phyloP scores from a whole-genome alignment of 2,888 invertebrate species.

The Xanthorhoe designata region DNA sequence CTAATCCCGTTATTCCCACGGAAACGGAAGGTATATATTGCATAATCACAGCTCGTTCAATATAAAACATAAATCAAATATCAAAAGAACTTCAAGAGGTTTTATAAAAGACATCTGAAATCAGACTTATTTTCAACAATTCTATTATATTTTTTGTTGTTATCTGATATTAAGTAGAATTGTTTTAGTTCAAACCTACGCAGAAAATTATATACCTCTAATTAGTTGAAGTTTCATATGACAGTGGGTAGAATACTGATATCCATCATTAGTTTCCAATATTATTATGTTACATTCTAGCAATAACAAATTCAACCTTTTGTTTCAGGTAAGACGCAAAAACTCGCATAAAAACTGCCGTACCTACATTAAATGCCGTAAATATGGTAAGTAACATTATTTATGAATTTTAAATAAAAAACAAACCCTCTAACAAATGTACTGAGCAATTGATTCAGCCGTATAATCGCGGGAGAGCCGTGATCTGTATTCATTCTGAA shows the following conservation, averaged over 20 bases:
- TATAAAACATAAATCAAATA: too few relatives aligned
- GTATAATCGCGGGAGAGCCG: too few relatives aligned
- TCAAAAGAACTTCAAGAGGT: too few relatives aligned
- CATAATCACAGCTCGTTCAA: too few relatives aligned
- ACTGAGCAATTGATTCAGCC: too few relatives aligned
- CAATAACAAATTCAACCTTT: background rate
- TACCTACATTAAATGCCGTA: background rate
- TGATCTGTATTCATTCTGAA: too few relatives aligned
- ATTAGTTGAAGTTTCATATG: conserved; percentile 4
- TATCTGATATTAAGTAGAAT: too few relatives aligned
- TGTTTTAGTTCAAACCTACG: background rate
- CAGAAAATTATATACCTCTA: background rate
- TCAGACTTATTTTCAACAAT: background rate
- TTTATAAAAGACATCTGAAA: too few relatives aligned
- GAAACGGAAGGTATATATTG: too few relatives aligned
- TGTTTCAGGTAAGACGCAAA: background rate
- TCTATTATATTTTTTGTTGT: background rate
- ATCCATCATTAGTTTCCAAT: background rate
- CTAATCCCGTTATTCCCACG: too few relatives aligned
- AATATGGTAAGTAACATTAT: background rate
- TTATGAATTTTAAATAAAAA: too few relatives aligned
- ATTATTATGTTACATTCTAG: background rate
- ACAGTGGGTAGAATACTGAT: background rate
- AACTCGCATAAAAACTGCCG: background rate
- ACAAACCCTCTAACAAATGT: too few relatives aligned